Percentiles rank a stretch among this genome's conserved stretches.
phyloP scores from a whole-genome alignment of 2,888 invertebrate species.

The Macrosoma leucophasiata region DNA sequence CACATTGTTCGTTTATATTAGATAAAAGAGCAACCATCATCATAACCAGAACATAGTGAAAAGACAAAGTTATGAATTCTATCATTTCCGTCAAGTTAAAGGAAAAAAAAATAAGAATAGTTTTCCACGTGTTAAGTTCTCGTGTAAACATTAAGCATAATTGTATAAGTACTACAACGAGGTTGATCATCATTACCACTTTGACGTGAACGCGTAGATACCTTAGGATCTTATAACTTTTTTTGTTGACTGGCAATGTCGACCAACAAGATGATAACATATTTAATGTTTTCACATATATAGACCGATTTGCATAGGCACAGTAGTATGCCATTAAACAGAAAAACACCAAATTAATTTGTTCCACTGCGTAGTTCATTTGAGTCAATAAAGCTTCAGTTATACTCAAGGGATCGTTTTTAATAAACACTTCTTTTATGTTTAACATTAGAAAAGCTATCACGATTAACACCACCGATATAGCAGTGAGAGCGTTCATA shows the following conservation, averaged over 20 bases:
- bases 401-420: conserved; percentile 33
- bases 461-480: conserved; percentile 35
- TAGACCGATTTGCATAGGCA: conserved; percentile 38
- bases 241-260: conserved; percentile 29
- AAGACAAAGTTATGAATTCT: conserved; percentile 42
- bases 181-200: conserved; percentile 27
- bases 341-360: conserved; percentile 33
- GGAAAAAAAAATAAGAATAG: conserved; percentile 39
- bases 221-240: conserved; percentile 30
- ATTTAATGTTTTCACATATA: conserved; percentile 46
- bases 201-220: conserved; percentile 36
- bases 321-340: conserved; percentile 39
- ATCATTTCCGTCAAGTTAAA: conserved; percentile 50
- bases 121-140: conserved; percentile 45
- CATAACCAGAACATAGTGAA: conserved; percentile 43
- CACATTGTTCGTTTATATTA: conserved; percentile 37
- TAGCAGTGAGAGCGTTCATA: conserved; percentile 40
- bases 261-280: conserved; percentile 33
- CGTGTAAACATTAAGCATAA: conserved; percentile 42
- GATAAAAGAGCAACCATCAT: conserved; percentile 38
- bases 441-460: conserved; percentile 39
- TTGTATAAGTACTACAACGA: conserved; percentile 33
- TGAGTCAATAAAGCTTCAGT: conserved; percentile 43
- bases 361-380: conserved; percentile 51
- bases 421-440: conserved; percentile 33